phyloP scores from a whole-genome alignment of 2,888 invertebrate species.

The Palloptera scutellata region DNA sequence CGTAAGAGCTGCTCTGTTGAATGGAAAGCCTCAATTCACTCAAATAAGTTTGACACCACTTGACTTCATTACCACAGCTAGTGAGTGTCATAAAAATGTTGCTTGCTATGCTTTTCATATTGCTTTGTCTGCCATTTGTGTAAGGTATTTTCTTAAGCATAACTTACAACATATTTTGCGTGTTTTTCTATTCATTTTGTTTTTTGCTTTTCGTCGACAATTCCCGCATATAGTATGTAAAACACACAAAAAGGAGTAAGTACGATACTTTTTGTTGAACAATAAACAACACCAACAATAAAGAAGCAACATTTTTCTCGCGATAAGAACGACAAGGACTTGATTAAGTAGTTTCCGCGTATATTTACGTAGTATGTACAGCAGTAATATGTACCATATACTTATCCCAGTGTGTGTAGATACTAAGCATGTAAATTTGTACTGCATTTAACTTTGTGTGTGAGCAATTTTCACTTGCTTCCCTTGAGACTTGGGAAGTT shows the following conservation, averaged over 20 bases:
- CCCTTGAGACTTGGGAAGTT: neutral
- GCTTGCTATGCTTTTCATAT: no score
- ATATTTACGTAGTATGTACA: constrained; percentile 34
- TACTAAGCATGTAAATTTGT: neutral
- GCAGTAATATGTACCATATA: neutral
- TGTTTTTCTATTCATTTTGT: neutral
- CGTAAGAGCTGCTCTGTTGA: neutral
- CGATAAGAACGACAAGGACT: constrained; percentile 45
- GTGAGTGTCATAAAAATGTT: neutral
- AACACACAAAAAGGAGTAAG: neutral
- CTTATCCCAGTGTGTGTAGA: no score
- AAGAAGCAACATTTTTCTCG: constrained; percentile 27
- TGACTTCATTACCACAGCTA: neutral
- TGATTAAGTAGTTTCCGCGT: constrained; percentile 61
- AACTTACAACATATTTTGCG: neutral
- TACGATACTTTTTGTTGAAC: neutral
- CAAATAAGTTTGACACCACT: constrained; percentile 7
- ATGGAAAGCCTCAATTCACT: neutral
- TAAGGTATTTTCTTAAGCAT: neutral
- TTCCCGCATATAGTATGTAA: constrained; percentile 8
- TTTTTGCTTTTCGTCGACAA: constrained; percentile 4
- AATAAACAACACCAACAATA: neutral
- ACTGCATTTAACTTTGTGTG: neutral
- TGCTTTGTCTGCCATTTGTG: no score
- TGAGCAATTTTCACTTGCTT: neutral